Evolutionary conservation across 2,113 vertebrate species (phyloP), one percentile per base, ranked within the genome.

Genomic region (Atherinomorus stipes): DNA sequence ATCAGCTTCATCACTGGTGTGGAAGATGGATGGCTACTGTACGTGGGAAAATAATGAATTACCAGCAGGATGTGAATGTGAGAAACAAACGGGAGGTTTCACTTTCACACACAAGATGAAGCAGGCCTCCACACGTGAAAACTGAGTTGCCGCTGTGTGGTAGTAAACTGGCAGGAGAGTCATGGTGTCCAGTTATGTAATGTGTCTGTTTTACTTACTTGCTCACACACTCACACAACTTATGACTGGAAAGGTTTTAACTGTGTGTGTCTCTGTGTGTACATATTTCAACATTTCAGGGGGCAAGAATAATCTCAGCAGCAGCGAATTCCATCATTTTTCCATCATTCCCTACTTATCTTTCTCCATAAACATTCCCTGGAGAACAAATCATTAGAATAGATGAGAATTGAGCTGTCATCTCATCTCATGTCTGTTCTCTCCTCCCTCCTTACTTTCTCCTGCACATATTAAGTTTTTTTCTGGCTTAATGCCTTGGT

Each of bases 131-230:
- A 78, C 81, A 80, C 44, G 84, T 87, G 85, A 72, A 73, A 86
- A 72, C 71, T 37, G 81, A 90, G 88, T 79, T 84, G 82, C 79
- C 88, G 81, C 79, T 85, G 68, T 87, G 83, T 74, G 84, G 86
- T 91, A 89, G 85, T 87, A 88, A 89, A 84, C 83, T 85, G 85
- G 85, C 86, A 87, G 71, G 60, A 87, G 75, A 80, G 59, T 28
- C 74, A 65, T 65, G 76, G 83, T 78, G 73, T 47, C 64, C 50
- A 15, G 74, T 93, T 92, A 92, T 78, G 78, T 89, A 93, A 92
- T 64, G 73, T 2, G 64, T 75, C 78, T 87, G 63, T 78, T 59
- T 65, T 21, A 45, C 69, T 80, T 54, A 7, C 80, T 70, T 38
- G 18, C 59, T 18, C 19, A n/a, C 62, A 44, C 58, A 73, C 67